Evolutionary conservation across 2,797 vertebrate genomes (phyloP).

Genomic region (Simalia tracyae): DNA sequence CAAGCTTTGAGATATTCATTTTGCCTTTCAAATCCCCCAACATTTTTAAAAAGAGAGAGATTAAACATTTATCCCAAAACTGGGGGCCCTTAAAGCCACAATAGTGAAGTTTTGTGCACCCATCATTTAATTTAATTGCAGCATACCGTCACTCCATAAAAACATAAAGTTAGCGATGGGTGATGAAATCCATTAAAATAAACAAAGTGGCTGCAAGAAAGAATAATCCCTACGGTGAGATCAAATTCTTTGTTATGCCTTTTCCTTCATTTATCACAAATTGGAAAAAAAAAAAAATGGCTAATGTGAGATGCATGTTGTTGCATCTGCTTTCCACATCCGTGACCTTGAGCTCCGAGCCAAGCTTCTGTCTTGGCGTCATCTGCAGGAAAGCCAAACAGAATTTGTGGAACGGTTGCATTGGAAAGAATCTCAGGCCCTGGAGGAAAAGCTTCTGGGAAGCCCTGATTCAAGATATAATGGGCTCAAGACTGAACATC

Average conservation of each 20-base stretch:
- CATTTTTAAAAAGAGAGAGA: neutral
- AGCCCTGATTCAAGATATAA: neutral
- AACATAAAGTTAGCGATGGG: neutral
- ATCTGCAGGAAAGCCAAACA: neutral
- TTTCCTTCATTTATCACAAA: neutral
- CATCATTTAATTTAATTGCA: neutral
- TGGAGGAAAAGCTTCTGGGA: neutral
- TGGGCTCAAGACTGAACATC: neutral
- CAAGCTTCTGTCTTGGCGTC: neutral
- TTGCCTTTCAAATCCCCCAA: neutral
- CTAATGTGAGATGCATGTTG: neutral
- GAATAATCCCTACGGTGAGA: neutral
- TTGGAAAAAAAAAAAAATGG: neutral
- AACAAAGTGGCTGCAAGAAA: neutral
- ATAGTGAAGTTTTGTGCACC: neutral
- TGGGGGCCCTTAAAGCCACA: neutral
- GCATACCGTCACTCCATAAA: neutral
- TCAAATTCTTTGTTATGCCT: constrained; percentile 24
- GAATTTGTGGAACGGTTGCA: neutral
- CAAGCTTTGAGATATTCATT: no score
- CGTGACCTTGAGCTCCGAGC: fast-evolving
- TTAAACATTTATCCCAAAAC: neutral
- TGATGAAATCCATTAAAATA: neutral
- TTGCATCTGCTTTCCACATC: neutral
- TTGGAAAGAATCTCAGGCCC: neutral